Evolutionary conservation across 2,113 vertebrate genomes (phyloP).

Genomic region (Natator depressus): DNA sequence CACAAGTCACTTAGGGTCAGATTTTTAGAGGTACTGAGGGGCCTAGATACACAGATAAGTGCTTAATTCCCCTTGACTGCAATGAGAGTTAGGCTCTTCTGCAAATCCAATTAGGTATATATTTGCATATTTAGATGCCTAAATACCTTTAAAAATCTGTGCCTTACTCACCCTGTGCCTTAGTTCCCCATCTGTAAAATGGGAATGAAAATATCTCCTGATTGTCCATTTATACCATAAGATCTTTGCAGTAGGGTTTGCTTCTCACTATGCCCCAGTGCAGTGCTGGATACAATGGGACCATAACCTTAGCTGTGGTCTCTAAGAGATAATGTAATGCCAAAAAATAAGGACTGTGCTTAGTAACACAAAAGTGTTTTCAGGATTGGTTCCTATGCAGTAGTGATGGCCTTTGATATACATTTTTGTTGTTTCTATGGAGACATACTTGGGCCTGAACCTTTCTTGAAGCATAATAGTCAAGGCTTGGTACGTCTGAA

Average conservation of each 20-base stretch:
- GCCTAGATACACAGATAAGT: neutral
- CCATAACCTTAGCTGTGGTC: neutral
- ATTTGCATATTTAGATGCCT: neutral
- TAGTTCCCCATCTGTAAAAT: neutral
- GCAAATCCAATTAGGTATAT: neutral
- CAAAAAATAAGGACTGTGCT: neutral
- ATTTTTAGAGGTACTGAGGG: neutral
- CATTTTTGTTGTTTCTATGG: neutral
- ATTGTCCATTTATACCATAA: neutral
- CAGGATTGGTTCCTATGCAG: neutral
- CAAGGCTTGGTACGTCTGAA: neutral
- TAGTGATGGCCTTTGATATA: neutral
- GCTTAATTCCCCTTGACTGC: fast-evolving
- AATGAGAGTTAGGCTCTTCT: neutral
- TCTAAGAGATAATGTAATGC: neutral
- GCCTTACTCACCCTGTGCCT: neutral
- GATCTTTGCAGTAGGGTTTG: neutral
- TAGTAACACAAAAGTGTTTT: neutral
- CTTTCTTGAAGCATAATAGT: neutral
- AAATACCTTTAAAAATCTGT: neutral
- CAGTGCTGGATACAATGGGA: neutral
- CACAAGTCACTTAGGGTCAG: neutral
- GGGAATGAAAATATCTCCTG: neutral
- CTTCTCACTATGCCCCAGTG: neutral
- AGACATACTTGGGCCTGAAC: neutral